Percentiles rank a stretch among this genome's conserved stretches.
phyloP scores from a whole-genome alignment of 30 jellyfish, hydroid and myxozoan genomes.

The Turritopsis rubra region DNA sequence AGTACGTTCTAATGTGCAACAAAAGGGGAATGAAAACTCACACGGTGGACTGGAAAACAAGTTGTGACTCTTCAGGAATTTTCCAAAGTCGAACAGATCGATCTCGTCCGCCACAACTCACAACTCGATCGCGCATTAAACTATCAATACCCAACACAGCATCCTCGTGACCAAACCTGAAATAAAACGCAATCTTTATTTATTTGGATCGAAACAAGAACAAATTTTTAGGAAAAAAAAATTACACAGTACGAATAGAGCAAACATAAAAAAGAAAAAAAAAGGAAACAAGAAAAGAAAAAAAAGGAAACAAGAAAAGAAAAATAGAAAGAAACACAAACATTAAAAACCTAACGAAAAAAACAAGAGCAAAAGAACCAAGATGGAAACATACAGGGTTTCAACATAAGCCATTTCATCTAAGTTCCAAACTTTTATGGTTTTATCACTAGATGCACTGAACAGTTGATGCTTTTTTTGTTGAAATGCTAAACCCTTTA shows the following conservation, averaged over 20 bases:
- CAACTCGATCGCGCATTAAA: constrained; percentile 68
- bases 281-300: not conserved
- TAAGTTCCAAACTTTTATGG: constrained; percentile 83
- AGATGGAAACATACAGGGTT: constrained; percentile 58
- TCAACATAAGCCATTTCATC: constrained; percentile 94
- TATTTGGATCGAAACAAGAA: too few species aligned
- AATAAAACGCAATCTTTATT: not conserved
- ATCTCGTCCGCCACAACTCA: constrained; percentile 87
- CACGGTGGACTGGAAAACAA: constrained; percentile 72
- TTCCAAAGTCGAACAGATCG: constrained; percentile 92
- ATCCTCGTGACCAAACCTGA: constrained; percentile 96
- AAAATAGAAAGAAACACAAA: too few species aligned
- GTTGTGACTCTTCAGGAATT: constrained; percentile 93
- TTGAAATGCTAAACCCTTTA: constrained; percentile 77
- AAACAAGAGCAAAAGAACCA: not conserved
- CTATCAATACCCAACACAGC: constrained; percentile 86
- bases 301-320: not conserved
- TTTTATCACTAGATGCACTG: constrained; percentile 84
- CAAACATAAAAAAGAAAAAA: not conserved
- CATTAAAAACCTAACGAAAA: not conserved
- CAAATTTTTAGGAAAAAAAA: not conserved
- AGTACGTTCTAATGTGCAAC: not conserved
- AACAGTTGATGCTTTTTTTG: constrained; percentile 69
- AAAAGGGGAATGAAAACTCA: constrained; percentile 17
- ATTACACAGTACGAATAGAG: not conserved